Evolutionary conservation across 2,888 invertebrate genomes (phyloP), one percentile per base, ranked within the genome.

Genomic region (Brachyptera risi): DNA sequence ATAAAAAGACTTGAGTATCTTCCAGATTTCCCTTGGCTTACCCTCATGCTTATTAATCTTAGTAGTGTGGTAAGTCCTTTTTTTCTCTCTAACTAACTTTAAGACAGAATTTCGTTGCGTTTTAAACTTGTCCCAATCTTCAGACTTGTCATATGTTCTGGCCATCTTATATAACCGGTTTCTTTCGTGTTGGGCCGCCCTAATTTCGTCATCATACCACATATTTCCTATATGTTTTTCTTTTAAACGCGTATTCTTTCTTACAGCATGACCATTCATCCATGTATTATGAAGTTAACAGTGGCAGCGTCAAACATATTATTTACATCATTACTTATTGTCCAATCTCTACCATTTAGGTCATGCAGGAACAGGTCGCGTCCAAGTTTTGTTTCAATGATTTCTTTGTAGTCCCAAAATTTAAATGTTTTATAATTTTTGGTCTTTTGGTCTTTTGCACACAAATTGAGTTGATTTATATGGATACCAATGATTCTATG

Each of bases 121-220:
- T 3, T 49, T 24, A 13, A 13, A 49, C 2, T 3, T 17, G 2
- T 24, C 17, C 49, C 49, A 26, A 26, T 26, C 26, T 27, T 27
- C 49, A 13, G 13, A 3, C 3, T 24, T n/a, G n/a, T 49, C 26
- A 15, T 11, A 13, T 9, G 5, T 24, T 49, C 27, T 24, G 13
- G 26, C 24, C 9, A 49, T 24, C 26, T 27, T 49, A n/a, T 5
- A 24, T 27, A 49, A 24, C 2, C 26, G 13, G 26, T 49, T 24
- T 49, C 27, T 49, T 13, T 3, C n/a, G 13, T 26, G 11, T 24
- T 26, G 24, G n/a, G 27, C 49, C n/a, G 13, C 3, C 26, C n/a
- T 49, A 13, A 49, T 3, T 49, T 49, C 49, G 7, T 23, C n/a
- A 26, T 49, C 49, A 49, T 24, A 49, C 26, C 49, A 49, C n/a